Percentiles rank a stretch among this genome's conserved stretches.
phyloP scores from a whole-genome alignment of 2,888 invertebrate genomes.

The Yponomeuta sedellus region DNA sequence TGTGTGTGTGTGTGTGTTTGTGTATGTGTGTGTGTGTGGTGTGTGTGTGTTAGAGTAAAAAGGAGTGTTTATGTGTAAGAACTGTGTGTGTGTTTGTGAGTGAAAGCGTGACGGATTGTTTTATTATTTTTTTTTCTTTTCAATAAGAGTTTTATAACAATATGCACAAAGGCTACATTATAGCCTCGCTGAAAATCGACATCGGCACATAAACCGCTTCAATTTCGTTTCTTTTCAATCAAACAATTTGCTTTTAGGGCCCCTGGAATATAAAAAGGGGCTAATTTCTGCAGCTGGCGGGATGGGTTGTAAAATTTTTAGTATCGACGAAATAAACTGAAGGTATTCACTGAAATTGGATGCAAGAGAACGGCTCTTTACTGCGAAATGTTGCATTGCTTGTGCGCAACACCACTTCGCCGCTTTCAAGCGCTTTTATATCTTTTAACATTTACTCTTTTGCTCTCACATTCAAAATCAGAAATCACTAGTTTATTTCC shows the following conservation, averaged over 20 bases:
- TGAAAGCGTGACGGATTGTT: too few species aligned
- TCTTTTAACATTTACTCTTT: background rate
- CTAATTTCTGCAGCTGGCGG: background rate
- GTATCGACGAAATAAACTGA: background rate
- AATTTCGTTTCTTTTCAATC: background rate
- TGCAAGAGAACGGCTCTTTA: background rate
- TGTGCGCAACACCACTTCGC: background rate
- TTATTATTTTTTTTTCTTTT: too few species aligned
- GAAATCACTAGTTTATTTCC: too few species aligned
- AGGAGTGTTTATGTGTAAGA: too few species aligned
- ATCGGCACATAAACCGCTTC: background rate
- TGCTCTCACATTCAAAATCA: background rate
- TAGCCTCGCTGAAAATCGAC: background rate
- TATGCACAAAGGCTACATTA: too few species aligned
- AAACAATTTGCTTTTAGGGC: background rate
- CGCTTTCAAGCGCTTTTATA: background rate
- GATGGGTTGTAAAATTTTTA: background rate
- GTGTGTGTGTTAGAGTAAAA: too few species aligned
- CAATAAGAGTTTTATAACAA: too few species aligned
- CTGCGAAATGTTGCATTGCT: background rate
- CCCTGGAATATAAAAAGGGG: background rate
- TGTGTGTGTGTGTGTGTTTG: too few species aligned
- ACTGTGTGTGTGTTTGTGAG: too few species aligned
- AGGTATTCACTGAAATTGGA: background rate
- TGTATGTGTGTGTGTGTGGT: too few species aligned